phyloP scores from a whole-genome alignment of 2,888 invertebrate genomes.

The Troides helena region DNA sequence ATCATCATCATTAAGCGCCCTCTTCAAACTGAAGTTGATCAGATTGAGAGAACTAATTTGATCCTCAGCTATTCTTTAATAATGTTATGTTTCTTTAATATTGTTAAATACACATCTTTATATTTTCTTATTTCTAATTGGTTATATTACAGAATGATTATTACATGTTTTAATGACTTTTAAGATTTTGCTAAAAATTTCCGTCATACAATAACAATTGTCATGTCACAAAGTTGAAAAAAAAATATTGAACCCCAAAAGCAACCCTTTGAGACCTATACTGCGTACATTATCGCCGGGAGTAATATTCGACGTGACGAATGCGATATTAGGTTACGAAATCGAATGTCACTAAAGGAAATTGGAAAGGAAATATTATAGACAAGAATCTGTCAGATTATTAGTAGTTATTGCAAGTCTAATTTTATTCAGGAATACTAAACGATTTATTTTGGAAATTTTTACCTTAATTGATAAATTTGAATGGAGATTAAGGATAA shows the following conservation, averaged over 20 bases:
- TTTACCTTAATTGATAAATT: neutral
- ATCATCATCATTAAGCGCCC: too few relatives aligned
- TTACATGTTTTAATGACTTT: too few relatives aligned
- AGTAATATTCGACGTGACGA: constrained; percentile 26
- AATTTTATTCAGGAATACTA: neutral
- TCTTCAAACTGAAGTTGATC: too few relatives aligned
- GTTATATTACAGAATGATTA: too few relatives aligned
- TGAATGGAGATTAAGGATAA: too few relatives aligned
- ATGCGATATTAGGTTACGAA: constrained; percentile 25
- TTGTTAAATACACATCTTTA: too few relatives aligned
- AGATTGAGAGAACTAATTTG: too few relatives aligned
- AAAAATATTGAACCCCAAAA: neutral
- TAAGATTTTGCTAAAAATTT: neutral
- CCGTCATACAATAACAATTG: neutral
- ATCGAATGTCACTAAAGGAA: constrained; percentile 25
- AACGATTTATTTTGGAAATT: neutral
- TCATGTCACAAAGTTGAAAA: neutral
- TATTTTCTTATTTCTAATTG: too few relatives aligned
- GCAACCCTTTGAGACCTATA: constrained; percentile 1
- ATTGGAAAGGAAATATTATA: constrained; percentile 26
- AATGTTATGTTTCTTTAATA: too few relatives aligned
- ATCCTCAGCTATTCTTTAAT: too few relatives aligned
- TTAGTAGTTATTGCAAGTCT: constrained; percentile 4
- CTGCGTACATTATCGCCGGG: constrained; percentile 17
- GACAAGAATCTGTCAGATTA: constrained; percentile 10